phyloP scores from a whole-genome alignment of 1,140 invertebrate genomes.

The Drosophila simulans region DNA sequence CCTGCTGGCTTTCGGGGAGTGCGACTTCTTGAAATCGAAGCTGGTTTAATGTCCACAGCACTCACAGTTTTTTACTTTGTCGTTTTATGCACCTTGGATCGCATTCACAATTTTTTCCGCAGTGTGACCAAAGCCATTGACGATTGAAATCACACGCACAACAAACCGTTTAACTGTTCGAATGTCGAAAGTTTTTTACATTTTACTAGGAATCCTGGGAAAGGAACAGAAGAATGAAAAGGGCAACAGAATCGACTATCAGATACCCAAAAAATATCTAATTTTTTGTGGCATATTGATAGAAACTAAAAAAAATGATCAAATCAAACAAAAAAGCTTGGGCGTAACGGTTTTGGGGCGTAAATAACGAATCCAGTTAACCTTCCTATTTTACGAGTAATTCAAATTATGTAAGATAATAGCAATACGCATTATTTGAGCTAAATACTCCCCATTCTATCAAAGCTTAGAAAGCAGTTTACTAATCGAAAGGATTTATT shows the following conservation, averaged over 20 bases:
- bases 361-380: too few species aligned
- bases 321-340: too few species aligned
- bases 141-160: neutral
- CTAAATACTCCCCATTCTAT: too few species aligned
- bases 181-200: neutral
- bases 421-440: too few species aligned
- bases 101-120: constrained; percentile 37
- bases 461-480: neutral
- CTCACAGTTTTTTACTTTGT: constrained; percentile 45
- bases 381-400: too few species aligned
- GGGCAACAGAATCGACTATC: too few species aligned
- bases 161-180: constrained; percentile 20
- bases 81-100: constrained; percentile 35
- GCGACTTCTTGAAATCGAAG: neutral
- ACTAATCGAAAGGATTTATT: constrained; percentile 1
- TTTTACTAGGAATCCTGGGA: neutral
- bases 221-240: neutral
- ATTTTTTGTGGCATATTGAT: too few species aligned
- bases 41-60: constrained; percentile 2
- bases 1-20: neutral
- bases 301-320: too few species aligned
- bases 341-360: too few species aligned
- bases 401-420: too few species aligned
- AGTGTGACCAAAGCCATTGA: constrained; percentile 26
- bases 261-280: too few species aligned